Evolutionary conservation across 2,888 invertebrate genomes (phyloP).

Genomic region (Tiliacea citrago): DNA sequence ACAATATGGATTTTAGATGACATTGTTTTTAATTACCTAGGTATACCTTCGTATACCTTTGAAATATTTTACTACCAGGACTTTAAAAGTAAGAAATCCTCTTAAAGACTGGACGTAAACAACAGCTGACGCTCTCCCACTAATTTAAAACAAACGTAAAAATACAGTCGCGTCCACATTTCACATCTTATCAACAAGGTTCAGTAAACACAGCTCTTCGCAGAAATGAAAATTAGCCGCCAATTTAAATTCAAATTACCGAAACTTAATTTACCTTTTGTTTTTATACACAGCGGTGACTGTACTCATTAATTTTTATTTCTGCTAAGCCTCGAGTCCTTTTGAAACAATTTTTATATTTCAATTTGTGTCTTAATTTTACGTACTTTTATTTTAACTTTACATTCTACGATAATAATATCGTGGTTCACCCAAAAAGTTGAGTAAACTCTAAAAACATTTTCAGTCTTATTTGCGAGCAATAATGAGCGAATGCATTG

Average conservation of each 20-base stretch:
- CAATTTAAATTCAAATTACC: conserved; percentile 60
- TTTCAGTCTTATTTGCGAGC: conserved; percentile 76
- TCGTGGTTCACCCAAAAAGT: conserved; percentile 55
- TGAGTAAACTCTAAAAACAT: conserved; percentile 65
- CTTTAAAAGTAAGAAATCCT: background rate
- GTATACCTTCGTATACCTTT: background rate
- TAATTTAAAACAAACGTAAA: conserved; percentile 36
- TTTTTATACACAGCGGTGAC: conserved; percentile 57
- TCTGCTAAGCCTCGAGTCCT: conserved; percentile 50
- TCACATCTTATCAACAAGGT: conserved; percentile 41
- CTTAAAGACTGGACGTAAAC: background rate
- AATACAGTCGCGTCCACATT: conserved; percentile 36
- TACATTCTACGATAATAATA: conserved; percentile 61
- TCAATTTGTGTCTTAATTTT: conserved; percentile 54
- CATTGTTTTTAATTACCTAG: background rate
- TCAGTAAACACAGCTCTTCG: conserved; percentile 47
- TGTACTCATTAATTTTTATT: conserved; percentile 61
- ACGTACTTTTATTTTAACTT: conserved; percentile 60
- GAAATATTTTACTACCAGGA: background rate
- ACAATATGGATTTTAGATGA: background rate
- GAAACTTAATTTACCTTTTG: conserved; percentile 60
- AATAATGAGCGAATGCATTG: conserved; percentile 65
- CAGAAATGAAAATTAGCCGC: conserved; percentile 63
- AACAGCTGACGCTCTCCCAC: conserved; percentile 33
- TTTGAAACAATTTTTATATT: conserved; percentile 47